phyloP scores from a whole-genome alignment of 2,113 vertebrate species.

The Hippocampus guttulatus region DNA sequence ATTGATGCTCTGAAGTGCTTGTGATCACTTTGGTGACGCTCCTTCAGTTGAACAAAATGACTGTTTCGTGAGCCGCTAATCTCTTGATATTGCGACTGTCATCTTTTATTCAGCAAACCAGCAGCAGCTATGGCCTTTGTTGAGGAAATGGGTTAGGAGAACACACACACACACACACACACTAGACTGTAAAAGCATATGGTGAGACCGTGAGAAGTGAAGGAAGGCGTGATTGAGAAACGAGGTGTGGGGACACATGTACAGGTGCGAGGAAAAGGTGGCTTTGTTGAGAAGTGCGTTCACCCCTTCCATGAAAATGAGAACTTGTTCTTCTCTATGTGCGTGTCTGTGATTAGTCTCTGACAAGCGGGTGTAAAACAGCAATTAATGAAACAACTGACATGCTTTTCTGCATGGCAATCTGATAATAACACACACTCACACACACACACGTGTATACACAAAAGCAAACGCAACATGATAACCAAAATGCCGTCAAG shows the following conservation, averaged over 20 bases:
- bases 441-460: not conserved
- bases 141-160: constrained; percentile 41
- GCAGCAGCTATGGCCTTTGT: constrained; percentile 65
- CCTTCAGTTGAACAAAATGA: constrained; percentile 58
- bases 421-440: constrained; percentile 19
- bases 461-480: too few species aligned
- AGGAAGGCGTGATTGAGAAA: constrained; percentile 36
- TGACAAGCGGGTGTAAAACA: constrained; percentile 70
- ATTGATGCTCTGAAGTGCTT: constrained; percentile 38
- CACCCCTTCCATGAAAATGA: constrained; percentile 65
- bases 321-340: constrained; percentile 15
- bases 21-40: constrained; percentile 42
- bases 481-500: not conserved
- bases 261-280: constrained; percentile 24
- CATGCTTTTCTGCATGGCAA: constrained; percentile 58
- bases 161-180: constrained; percentile 12
- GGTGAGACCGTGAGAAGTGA: constrained; percentile 20
- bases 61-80: constrained; percentile 56
- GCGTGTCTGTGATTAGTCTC: constrained; percentile 53
- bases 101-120: constrained; percentile 64
- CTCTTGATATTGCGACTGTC: constrained; percentile 57
- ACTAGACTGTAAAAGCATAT: constrained; percentile 16
- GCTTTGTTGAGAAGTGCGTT: constrained; percentile 48
- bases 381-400: constrained; percentile 69
- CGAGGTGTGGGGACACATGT: constrained; percentile 25